Base-by-base conservation (phyloP, 2,113 vertebrate genomes). In the Saccopteryx leptura region DNA sequence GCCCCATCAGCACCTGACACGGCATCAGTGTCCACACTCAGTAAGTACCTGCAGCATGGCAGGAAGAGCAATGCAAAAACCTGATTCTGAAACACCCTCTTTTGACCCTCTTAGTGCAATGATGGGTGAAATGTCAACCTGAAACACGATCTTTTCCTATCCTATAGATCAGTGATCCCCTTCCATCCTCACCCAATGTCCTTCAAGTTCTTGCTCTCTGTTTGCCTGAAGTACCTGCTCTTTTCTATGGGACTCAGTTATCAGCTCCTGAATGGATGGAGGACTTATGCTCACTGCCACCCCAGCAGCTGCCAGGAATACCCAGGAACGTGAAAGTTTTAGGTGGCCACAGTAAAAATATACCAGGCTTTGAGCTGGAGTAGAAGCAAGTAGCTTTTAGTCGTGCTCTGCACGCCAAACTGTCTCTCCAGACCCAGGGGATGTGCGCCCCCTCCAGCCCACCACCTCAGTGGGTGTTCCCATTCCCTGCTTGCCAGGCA, bases 201-300 rank as follows among this genome's bases (percentile, higher is more conserved):
- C 61, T 97, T 24, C 46, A 58, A 83, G 10, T 82, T 84, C 60
- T 88, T 75, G 46, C 56, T 88, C 56, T 91, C 66, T 92, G 81
- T n/a, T 87, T 93, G 46, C 82, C 58, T 81, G 50, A 31, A 78
- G 58, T 8, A 56, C 69, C 26, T 65, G 76, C 60, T 66, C 31
- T 58, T 83, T 94, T 80, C 61, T 52, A 18, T 15, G 52, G 24
- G 33, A 18, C 46, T 88, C 39, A 8, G 46, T 52, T 66, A 72
- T 68, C 28, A 7, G 21, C 58, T 87, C 48, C 15, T 63, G 33
- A 60, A 60, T 63, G 48, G 31, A 87, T 24, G 54, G 66, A 33
- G 26, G 13, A 21, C 31, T 24, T 46, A 24, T 3, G 3, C 10
- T 91, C 48, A 28, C 2, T 21, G 79, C 23, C 11, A 50, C 28